Conservation (phyloP, 2,888 invertebrate genomes). For the Pristionchus maxplancki region DNA sequence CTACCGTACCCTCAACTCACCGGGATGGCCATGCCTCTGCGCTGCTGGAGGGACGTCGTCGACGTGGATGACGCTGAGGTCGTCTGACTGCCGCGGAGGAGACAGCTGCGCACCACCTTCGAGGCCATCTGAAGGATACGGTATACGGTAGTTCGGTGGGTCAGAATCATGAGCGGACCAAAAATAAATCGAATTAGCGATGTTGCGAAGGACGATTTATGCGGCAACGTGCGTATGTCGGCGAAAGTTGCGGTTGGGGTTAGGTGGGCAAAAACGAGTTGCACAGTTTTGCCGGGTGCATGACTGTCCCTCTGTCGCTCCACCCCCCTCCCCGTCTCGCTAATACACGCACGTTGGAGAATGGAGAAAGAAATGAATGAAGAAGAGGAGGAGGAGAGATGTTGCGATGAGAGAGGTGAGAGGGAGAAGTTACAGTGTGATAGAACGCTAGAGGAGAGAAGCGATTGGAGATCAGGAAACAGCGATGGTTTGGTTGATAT, state of each 20-base stretch:
- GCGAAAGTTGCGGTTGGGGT: not conserved
- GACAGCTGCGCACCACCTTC: constrained; percentile 39
- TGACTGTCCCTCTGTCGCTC: not conserved
- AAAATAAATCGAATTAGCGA: constrained; percentile 19
- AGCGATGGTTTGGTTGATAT: not conserved
- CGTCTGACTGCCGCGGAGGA: not conserved
- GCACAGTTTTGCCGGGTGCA: not conserved
- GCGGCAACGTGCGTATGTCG: not conserved
- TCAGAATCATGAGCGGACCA: not conserved
- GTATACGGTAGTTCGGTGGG: not conserved
- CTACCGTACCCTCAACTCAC: not conserved
- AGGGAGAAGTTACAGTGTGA: not conserved
- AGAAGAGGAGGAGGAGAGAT: not conserved
- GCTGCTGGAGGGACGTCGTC: not conserved
- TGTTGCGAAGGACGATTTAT: not conserved
- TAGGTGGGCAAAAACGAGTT: constrained; percentile 7
- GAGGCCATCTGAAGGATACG: constrained; percentile 47
- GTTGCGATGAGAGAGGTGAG: not conserved
- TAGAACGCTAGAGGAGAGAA: not conserved
- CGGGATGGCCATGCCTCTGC: constrained; percentile 2
- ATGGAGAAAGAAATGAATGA: constrained; percentile 18
- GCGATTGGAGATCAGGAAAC: not conserved
- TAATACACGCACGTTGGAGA: not conserved
- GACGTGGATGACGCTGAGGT: not conserved
- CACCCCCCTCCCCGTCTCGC: not conserved